Conservation (phyloP, 2,113 vertebrate genomes). For the Nannospalax galili region DNA sequence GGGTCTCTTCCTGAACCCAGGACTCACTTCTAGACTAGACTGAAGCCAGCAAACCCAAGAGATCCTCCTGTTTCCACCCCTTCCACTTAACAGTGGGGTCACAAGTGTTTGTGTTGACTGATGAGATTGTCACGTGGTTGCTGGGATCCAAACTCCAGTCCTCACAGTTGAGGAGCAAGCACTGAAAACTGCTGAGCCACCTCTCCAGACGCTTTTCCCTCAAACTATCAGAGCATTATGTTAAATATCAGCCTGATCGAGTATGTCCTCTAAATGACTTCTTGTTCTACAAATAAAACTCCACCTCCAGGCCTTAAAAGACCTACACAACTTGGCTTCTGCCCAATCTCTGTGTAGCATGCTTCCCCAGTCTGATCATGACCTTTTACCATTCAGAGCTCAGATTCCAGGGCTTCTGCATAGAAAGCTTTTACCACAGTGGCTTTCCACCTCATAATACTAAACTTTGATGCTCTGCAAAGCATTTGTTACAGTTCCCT, state of each 20-base stretch:
- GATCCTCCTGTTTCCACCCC: neutral
- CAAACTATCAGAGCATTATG: neutral
- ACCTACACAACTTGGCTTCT: neutral
- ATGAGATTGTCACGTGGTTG: neutral
- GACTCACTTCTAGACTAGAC: neutral
- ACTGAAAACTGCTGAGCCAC: neutral
- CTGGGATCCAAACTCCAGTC: neutral
- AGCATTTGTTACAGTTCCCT: neutral
- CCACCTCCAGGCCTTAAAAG: neutral
- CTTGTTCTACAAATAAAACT: conserved; percentile 9
- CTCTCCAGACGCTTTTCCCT: neutral
- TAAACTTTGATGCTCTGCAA: neutral
- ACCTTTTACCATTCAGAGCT: neutral
- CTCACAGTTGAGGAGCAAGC: neutral
- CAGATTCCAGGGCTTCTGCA: neutral
- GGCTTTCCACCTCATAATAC: neutral
- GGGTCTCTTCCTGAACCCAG: neutral
- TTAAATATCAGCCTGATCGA: neutral
- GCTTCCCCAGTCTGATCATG: neutral
- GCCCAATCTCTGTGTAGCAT: neutral
- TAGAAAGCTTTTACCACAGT: neutral
- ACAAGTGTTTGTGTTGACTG: neutral
- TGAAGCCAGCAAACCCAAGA: neutral
- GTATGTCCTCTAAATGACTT: conserved; percentile 17
- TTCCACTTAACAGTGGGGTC: neutral